Percentiles rank a stretch among this genome's conserved stretches.
phyloP scores from a whole-genome alignment of 2,113 vertebrate species.

The Phylloscopus whistleri region DNA sequence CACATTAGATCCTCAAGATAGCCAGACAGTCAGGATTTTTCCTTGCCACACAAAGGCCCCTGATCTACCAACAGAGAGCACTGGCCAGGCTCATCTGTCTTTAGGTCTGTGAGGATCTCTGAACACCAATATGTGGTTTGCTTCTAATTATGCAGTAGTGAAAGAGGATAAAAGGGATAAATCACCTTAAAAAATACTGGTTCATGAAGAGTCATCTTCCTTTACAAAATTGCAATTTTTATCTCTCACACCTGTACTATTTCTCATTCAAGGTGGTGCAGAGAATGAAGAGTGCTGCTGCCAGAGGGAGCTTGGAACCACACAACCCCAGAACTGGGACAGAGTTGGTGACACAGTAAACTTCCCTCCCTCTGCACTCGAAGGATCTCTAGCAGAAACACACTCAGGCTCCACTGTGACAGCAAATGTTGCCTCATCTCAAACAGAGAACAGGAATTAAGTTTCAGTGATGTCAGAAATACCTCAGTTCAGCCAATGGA shows the following conservation, averaged over 20 bases:
- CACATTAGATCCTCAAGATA: background rate
- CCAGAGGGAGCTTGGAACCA: background rate
- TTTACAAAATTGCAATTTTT: background rate
- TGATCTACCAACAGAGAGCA: background rate
- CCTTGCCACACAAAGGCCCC: background rate
- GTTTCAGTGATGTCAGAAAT: background rate
- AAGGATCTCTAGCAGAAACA: background rate
- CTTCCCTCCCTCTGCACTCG: background rate
- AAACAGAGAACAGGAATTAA: background rate
- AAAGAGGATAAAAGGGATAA: background rate
- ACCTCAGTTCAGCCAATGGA: background rate
- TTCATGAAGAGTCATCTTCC: background rate
- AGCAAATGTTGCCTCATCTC: background rate
- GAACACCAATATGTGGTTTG: background rate
- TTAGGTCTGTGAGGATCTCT: background rate
- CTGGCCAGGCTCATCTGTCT: background rate
- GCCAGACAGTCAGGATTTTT: background rate
- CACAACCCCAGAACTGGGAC: background rate
- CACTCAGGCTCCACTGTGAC: background rate
- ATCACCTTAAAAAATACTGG: background rate
- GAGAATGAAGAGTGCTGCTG: background rate
- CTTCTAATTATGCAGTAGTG: background rate
- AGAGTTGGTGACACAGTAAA: background rate
- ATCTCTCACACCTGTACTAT: background rate
- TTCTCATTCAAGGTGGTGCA: background rate